Percentiles rank a stretch among this genome's conserved stretches.
Conservation (phyloP, 2,888 invertebrate genomes). For the Laothoe populi region DNA sequence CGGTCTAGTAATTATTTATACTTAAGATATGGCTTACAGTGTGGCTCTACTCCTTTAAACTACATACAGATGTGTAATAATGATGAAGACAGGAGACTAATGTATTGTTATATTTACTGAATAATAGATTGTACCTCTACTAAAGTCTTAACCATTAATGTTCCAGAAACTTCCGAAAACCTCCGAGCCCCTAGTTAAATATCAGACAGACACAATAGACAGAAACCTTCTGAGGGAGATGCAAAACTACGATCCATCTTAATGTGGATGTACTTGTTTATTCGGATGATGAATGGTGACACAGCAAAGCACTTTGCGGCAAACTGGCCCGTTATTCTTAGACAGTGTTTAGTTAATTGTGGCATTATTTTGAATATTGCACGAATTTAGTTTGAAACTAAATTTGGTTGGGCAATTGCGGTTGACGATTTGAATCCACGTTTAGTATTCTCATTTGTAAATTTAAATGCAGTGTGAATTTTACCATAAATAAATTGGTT, state of each 20-base stretch:
- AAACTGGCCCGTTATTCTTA: slow-evolving; percentile 73
- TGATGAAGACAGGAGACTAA: too few relatives aligned
- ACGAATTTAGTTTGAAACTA: slow-evolving; percentile 14
- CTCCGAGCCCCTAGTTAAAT: not conserved
- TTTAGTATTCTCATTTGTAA: slow-evolving; percentile 2
- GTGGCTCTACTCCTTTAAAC: too few relatives aligned
- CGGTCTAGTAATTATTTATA: too few relatives aligned
- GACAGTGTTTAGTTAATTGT: slow-evolving; percentile 65
- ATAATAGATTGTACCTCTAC: too few relatives aligned
- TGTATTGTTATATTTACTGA: too few relatives aligned
- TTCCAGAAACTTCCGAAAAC: not conserved
- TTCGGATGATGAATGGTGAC: slow-evolving; percentile 78
- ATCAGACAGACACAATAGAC: slow-evolving; percentile 6
- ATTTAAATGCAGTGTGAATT: not conserved
- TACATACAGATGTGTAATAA: too few relatives aligned
- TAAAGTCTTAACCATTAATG: too few relatives aligned
- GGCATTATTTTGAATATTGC: slow-evolving; percentile 34
- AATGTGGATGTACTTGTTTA: slow-evolving; percentile 72
- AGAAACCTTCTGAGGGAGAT: not conserved
- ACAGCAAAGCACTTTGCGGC: slow-evolving; percentile 80
- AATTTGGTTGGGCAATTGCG: slow-evolving; percentile 36
- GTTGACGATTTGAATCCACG: slow-evolving; percentile 3
- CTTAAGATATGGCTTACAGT: too few relatives aligned
- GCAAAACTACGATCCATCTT: slow-evolving; percentile 66
- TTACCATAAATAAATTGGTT: not conserved